Conservation (phyloP, 2,113 vertebrate genomes). For the Hucho hucho region DNA sequence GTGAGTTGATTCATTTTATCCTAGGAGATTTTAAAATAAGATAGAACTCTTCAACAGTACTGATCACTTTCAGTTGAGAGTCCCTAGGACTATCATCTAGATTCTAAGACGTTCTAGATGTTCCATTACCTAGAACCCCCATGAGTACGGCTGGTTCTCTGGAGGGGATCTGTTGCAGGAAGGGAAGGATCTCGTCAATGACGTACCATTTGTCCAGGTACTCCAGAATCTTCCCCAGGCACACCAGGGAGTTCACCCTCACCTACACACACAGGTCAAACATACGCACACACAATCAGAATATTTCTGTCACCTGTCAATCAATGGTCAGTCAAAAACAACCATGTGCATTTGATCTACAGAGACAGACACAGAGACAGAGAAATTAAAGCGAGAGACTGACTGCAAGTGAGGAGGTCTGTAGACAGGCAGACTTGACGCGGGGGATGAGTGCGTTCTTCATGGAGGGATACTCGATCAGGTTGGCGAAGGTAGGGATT, state of each 20-base stretch:
- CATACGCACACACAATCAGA: neutral
- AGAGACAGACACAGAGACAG: neutral
- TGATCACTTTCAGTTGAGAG: no score
- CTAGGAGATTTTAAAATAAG: no score
- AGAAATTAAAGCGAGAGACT: conserved; percentile 53
- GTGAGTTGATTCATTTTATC: no score
- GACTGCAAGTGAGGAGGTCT: conserved; percentile 97
- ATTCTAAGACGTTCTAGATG: no score
- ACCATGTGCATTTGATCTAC: conserved; percentile 1
- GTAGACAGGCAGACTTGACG: conserved; percentile 93
- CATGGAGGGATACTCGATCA: conserved; percentile 98
- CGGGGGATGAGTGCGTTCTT: conserved; percentile 98
- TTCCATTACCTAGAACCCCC: conserved; percentile 90
- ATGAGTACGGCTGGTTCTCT: conserved; percentile 97
- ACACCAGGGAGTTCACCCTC: conserved; percentile 96
- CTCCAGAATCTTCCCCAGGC: conserved; percentile 96
- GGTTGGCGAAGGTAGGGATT: conserved; percentile 97
- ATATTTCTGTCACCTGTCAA: neutral
- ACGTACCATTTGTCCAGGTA: conserved; percentile 99
- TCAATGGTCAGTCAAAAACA: no score
- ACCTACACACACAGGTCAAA: conserved; percentile 71
- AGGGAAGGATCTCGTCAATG: conserved; percentile 95
- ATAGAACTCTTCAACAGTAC: no score
- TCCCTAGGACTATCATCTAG: no score
- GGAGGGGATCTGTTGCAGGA: conserved; percentile 96